Base-by-base conservation (phyloP, 2,113 vertebrate genomes). In the Nothocercus nigrocapillus region DNA sequence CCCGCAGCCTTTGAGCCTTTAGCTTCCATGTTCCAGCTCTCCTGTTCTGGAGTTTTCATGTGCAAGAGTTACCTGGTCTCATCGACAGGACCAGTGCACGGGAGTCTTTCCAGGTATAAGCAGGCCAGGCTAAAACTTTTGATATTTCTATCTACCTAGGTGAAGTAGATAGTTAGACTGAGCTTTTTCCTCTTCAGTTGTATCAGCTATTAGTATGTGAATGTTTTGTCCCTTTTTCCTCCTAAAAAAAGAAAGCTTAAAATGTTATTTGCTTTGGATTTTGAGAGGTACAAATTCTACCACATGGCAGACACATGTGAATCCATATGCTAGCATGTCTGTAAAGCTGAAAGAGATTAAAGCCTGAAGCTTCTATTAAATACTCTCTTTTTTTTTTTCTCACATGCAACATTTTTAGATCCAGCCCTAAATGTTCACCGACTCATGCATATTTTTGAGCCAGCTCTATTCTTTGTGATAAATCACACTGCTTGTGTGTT, bases 281-380 rank as follows among this genome's bases (percentile, higher is more conserved):
- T 92, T 94, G 80, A 96, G 92, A 91, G 84, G 90, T 85, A 95
- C 86, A 89, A 92, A 93, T 70, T 94, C 87, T 89, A 92, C 95
- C 96, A 94, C 96, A 95, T 95, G 94, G 96, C 82, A 87, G 87
- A 94, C 96, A 97, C 96, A 96, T 97, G 96, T 95, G 96, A 94
- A 93, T 94, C 95, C 97, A 97, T 96, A 97, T 97, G 97, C 95
- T 96, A 95, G 92, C 89, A 96, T 95, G 94, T 95, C 96, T 96
- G 87, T 82, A 97, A 96, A 93, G 56, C 74, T 0, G 56, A 92
- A 56, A 82, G 56, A 97, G 95, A 97, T 94, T 96, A 95, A 96
- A 96, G 90, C 73, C 87, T 95, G 67, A 95, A 95, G 92, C 86
- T 95, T 94, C 95, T 94, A 91, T 92, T 95, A 95, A 97, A 95